A percentile compares a stretch with the other conserved stretches of the same genome.
Evolutionary conservation across 2,113 vertebrate species (phyloP).

Genomic region (Urocynchramus pylzowi): DNA sequence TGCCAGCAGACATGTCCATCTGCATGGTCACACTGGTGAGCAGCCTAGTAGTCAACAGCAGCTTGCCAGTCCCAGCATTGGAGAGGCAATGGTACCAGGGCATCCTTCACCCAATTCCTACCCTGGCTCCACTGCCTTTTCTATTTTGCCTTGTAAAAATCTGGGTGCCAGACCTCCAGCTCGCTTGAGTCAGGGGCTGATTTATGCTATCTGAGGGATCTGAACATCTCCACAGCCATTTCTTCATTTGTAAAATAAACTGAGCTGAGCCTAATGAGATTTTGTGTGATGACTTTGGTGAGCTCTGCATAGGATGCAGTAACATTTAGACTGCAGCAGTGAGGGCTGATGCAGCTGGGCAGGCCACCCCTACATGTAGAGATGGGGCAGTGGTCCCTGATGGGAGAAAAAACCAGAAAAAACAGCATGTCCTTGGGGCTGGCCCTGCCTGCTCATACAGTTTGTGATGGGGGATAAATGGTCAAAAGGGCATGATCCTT

Average conservation of each 20-base stretch:
- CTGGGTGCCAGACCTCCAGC: background rate
- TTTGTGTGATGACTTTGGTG: background rate
- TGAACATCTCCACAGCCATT: background rate
- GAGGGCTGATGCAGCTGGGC: background rate
- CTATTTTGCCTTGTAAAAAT: background rate
- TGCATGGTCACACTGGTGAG: fast-evolving
- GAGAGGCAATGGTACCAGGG: background rate
- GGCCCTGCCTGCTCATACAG: background rate
- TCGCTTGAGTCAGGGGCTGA: background rate
- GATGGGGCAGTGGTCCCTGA: background rate
- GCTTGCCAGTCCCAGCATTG: background rate
- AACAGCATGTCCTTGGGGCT: background rate
- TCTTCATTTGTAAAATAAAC: conserved; percentile 20
- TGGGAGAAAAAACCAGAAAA: background rate
- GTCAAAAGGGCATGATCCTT: background rate
- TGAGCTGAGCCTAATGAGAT: background rate
- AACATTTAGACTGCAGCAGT: fast-evolving
- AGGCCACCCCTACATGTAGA: fast-evolving
- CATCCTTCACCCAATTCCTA: background rate
- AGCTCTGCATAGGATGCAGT: background rate
- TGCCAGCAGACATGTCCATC: background rate
- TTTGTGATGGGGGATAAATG: background rate
- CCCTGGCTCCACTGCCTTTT: background rate
- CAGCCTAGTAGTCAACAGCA: background rate
- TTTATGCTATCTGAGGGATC: background rate